phyloP scores from a whole-genome alignment of 2,888 invertebrate species.

The Elysia crispata region DNA sequence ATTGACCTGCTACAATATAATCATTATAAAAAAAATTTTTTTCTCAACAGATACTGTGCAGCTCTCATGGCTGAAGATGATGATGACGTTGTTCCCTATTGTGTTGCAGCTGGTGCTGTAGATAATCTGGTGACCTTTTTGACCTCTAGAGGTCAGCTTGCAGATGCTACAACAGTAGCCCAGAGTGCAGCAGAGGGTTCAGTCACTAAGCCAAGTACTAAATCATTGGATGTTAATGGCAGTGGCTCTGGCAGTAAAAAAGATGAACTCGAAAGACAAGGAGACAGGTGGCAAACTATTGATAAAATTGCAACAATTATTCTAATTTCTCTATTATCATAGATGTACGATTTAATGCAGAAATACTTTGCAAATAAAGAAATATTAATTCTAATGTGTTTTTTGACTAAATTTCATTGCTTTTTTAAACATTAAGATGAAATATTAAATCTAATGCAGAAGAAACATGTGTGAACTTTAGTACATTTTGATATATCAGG shows the following conservation, averaged over 20 bases:
- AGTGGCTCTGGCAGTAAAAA: slow-evolving; percentile 13
- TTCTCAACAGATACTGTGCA: slow-evolving; percentile 67
- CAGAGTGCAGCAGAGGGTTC: slow-evolving; percentile 69
- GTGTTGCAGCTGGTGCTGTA: slow-evolving; percentile 72
- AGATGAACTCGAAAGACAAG: slow-evolving; percentile 31
- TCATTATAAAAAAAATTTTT: background rate
- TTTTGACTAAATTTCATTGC: no score
- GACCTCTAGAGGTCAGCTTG: slow-evolving; percentile 65
- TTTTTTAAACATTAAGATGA: no score
- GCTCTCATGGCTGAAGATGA: slow-evolving; percentile 70
- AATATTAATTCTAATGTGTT: no score
- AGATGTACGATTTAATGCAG: no score
- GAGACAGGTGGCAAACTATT: background rate
- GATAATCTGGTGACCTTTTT: slow-evolving; percentile 66
- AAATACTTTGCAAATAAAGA: no score
- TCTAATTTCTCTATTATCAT: no score
- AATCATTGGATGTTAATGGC: background rate
- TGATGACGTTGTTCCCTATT: slow-evolving; percentile 72
- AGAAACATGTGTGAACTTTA: no score
- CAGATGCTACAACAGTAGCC: slow-evolving; percentile 71
- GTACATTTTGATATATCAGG: no score
- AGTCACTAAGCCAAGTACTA: slow-evolving; percentile 26
- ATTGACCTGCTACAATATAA: no score
- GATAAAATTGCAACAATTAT: background rate
- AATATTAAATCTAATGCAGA: no score